Base-by-base conservation (phyloP, 2,888 invertebrate genomes). In the Lacanobia oleracea region DNA sequence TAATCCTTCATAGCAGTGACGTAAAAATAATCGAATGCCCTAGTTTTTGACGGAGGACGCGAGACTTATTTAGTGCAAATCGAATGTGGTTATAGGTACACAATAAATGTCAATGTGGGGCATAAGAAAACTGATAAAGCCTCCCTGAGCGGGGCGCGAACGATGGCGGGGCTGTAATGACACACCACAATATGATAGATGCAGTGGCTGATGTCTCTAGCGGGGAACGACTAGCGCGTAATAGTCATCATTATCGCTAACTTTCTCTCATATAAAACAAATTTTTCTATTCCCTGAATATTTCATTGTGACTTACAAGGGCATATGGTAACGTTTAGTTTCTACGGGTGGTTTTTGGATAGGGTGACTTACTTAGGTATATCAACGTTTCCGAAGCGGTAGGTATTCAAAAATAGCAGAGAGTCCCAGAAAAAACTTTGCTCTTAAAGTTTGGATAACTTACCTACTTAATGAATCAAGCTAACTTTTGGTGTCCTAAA, bases 121-220 rank as follows among this genome's bases (percentile, higher is more conserved):
- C 53, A 67, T 51, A 64, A 51, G 69, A 79, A 72, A 72, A 67
- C 66, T 76, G 83, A 75, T 79, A 72, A 74, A 70, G 48, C 70
- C 51, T 57, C 66, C 45, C 23, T 56, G 27, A 40, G 68, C 21
- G 60, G 76, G 71, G 77, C 67, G 72, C 67, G 72, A 70, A 67
- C 56, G 73, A 45, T 66, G 68, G 64, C 59, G 69, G 45, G 65
- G 57, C 54, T 67, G 67, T 85, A 83, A 85, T 75, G 79, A 73
- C 73, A 77, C 59, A 59, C 54, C 61, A 65, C 67, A n/a, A n/a
- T n/a, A 75, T 84, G 84, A 85, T 71, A 79, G 63, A 84, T 85
- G 73, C 69, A 72, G 71, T 68, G 60, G 62, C 64, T 85, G 78
- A 83, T 79, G 75, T 83, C 68, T 78, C 74, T 57, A 75, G 61